A percentile compares a stretch with the other conserved stretches of the same genome.
phyloP scores from a whole-genome alignment of 2,113 vertebrate species.

The Platichthys flesus region DNA sequence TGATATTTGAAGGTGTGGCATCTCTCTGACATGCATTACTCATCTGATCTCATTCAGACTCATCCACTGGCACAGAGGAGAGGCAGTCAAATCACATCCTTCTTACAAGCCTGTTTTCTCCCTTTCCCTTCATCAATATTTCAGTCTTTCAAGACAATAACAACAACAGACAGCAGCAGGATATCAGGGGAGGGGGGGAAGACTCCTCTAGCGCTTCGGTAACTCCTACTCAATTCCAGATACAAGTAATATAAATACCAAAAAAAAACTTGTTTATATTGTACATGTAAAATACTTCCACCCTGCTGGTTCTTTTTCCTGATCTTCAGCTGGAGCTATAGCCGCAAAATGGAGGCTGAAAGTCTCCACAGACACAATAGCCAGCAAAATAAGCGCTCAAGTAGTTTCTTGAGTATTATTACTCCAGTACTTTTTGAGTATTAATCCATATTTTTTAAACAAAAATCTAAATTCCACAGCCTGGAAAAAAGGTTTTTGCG shows the following conservation, averaged over 20 bases:
- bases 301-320: too few relatives aligned
- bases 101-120: constrained; percentile 6
- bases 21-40: not conserved
- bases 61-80: not conserved
- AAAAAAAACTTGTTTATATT: not conserved
- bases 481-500: too few relatives aligned
- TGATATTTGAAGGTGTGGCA: not conserved
- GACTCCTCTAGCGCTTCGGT: not conserved
- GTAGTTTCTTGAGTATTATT: too few relatives aligned
- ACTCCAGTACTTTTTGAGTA: not conserved
- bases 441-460: too few relatives aligned
- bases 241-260: not conserved
- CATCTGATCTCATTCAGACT: not conserved
- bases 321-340: not conserved
- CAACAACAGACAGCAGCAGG: constrained; percentile 49
- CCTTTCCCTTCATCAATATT: constrained; percentile 42
- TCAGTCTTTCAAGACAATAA: constrained; percentile 38
- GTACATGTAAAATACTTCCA: not conserved
- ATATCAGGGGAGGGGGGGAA: constrained; percentile 11
- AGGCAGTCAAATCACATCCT: constrained; percentile 15
- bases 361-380: too few relatives aligned
- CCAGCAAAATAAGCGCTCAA: too few relatives aligned
- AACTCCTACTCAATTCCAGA: not conserved
- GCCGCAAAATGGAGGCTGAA: too few relatives aligned
- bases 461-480: too few relatives aligned